Base-by-base conservation (phyloP, 1,140 invertebrate species). In the Cydia fagiglandana region DNA sequence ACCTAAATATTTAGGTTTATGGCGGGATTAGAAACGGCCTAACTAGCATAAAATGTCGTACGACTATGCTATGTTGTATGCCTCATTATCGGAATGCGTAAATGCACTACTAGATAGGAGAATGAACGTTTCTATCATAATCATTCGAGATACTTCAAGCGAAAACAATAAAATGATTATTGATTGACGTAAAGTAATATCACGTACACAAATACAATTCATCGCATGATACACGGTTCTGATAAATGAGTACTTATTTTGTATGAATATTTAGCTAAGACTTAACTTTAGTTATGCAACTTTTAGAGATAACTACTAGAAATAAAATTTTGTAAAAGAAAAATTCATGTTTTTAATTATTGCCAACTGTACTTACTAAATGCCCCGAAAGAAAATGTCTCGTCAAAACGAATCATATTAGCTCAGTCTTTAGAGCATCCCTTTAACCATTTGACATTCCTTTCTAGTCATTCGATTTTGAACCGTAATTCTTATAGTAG, bases 181-280 rank as follows among this genome's bases (percentile, higher is more conserved):
- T 76, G 45, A 74, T 76, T 78, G 77, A 78, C 75, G 75, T 56
- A 68, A 13, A 61, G 56, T 61, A 38, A 45, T 74, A 78, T 76
- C 77, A 78, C 75, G 77, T 74, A 38, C 24, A 74, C 47, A 76
- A 78, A 76, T 66, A 74, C 66, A 13, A 61, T 24, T 68, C 73
- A 73, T 20, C 68, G 77, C 75, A 78, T 78, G 77, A 78, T 78
- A 76, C 50, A 70, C 34, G n/a, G 30, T n/a, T 70, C 64, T 38
- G 66, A 70, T 70, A 70, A 66, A 70, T 24, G 34, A 6, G 30
- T 68, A 34, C 30, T 17, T 41, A 45, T 10, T 38, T 34, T n/a
- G 1, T 12, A 15, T 12, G 15, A 6, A 6, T 70, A 41, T 0
- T 9, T 70, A 38, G 15, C 50, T n/a, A 53, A 53, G 41, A 13